Evolutionary conservation across 2,888 invertebrate genomes (phyloP), one percentile per base, ranked within the genome.

Genomic region (Falcaria lacertinaria): DNA sequence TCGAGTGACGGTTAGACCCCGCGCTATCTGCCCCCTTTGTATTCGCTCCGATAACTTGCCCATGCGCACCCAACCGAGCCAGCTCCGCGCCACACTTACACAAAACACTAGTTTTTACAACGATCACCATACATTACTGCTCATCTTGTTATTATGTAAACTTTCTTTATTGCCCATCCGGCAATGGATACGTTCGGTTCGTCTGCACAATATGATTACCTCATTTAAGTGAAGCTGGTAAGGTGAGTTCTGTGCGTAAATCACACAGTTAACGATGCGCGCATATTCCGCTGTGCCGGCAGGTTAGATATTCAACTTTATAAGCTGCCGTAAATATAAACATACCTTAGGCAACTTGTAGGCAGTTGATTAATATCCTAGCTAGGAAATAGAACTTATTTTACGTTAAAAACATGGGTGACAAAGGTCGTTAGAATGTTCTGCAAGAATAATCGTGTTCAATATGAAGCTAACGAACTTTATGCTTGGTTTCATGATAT

Each of bases 11-110:
- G 88, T 89, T 88, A 81, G 78, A 65, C 81, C 87, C 87, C 85
- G 87, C 87, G 78, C 84, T 88, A 87, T 87, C 85, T 85, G 84
- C 86, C 86, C 85, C 88, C 84, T 85, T 87, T 80, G 85, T 88
- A 85, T 87, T 87, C 88, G 89, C 88, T 89, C 88, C 88, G 88
- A 88, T 89, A 89, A 89, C 85, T 86, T 85, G 88, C 86, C 80
- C 82, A 80, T 81, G 88, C 85, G 88, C 88, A 89, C 81, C 88
- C 86, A 84, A 88, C 77, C 88, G 87, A 80, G 79, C 78, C 88
- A 80, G 80, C 77, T 79, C 68, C 69, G 74, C 76, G 75, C 69
- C 76, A 73, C 76, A 77, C 77, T 85, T 82, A 75, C 79, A 74
- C 74, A 73, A 82, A 85, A 85, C 80, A 73, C 67, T 42, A 65